These are phyloP conservation scores for Nebria salina DNA, from an alignment of 2,888 invertebrate species.

Conservation along the genomic window DNA sequence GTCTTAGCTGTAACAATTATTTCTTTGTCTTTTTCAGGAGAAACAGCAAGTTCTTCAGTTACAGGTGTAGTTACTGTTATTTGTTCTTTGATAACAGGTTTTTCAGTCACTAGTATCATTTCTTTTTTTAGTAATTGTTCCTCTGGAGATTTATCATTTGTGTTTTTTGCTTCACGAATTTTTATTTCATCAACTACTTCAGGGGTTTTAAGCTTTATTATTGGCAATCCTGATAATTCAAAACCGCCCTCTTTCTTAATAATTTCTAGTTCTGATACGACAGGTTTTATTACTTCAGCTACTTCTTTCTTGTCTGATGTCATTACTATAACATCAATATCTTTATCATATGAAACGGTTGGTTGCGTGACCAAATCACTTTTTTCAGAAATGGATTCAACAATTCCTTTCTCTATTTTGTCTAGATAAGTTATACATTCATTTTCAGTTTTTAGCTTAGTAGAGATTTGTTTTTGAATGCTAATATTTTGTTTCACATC, in stretches of 20 bases:
- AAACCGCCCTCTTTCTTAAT: not conserved
- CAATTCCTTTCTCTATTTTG: not conserved
- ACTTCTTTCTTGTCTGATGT: not conserved
- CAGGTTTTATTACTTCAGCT: not conserved
- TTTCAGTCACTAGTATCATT: not conserved
- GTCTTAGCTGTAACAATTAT: constrained; percentile 32
- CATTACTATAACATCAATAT: not conserved
- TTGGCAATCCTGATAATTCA: not conserved
- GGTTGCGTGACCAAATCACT: not conserved
- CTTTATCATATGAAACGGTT: not conserved
- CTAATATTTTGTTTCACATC: not conserved
- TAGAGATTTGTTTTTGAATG: not conserved
- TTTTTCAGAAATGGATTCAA: not conserved
- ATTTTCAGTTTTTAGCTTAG: not conserved
- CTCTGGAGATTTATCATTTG: not conserved
- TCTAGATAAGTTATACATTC: not conserved
- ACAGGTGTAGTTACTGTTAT: constrained; percentile 30
- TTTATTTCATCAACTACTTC: not conserved
- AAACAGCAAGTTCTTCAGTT: constrained; percentile 24
- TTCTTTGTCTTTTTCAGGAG: constrained; percentile 18
- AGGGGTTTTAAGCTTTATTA: not conserved
- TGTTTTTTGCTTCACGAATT: not conserved
- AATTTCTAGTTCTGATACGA: not conserved
- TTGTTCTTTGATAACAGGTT: constrained; percentile 8
- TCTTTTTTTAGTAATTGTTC: not conserved